phyloP scores from a whole-genome alignment of 2,888 invertebrate genomes.

The Apantesis nais region DNA sequence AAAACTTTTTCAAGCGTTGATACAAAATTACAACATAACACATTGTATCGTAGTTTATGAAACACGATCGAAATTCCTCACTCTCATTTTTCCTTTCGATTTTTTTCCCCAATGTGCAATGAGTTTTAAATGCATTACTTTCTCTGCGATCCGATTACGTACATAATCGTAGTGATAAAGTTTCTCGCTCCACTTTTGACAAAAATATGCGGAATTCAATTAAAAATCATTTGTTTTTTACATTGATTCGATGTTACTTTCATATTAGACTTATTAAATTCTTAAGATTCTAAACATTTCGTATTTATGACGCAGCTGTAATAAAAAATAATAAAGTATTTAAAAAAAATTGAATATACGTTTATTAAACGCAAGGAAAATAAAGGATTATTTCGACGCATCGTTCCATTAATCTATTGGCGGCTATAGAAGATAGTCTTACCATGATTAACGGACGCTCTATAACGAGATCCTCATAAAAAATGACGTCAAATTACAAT shows the following conservation, averaged over 20 bases:
- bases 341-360: no score
- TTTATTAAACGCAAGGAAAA: slow-evolving; percentile 9
- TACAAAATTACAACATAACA: slow-evolving; percentile 61
- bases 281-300: slow-evolving; percentile 15
- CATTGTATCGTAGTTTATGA: slow-evolving; percentile 64
- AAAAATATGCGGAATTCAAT: slow-evolving; percentile 57
- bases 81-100: slow-evolving; percentile 77
- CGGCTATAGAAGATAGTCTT: slow-evolving; percentile 31
- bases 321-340: slow-evolving; percentile 22
- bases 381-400: slow-evolving; percentile 35
- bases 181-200: slow-evolving; percentile 60
- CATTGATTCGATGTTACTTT: slow-evolving; percentile 24
- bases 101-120: slow-evolving; percentile 62
- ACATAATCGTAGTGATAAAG: slow-evolving; percentile 60
- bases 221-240: slow-evolving; percentile 30
- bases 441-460: slow-evolving; percentile 44
- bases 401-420: slow-evolving; percentile 38
- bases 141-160: slow-evolving; percentile 78
- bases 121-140: slow-evolving; percentile 75
- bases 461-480: slow-evolving; percentile 42
- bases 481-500: slow-evolving; percentile 60
- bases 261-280: slow-evolving; percentile 21
- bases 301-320: slow-evolving; percentile 1
- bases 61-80: slow-evolving; percentile 73
- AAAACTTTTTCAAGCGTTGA: slow-evolving; percentile 60